Evolutionary conservation across 2,888 invertebrate species (phyloP).

Genomic region (Netelia fuscicornis): DNA sequence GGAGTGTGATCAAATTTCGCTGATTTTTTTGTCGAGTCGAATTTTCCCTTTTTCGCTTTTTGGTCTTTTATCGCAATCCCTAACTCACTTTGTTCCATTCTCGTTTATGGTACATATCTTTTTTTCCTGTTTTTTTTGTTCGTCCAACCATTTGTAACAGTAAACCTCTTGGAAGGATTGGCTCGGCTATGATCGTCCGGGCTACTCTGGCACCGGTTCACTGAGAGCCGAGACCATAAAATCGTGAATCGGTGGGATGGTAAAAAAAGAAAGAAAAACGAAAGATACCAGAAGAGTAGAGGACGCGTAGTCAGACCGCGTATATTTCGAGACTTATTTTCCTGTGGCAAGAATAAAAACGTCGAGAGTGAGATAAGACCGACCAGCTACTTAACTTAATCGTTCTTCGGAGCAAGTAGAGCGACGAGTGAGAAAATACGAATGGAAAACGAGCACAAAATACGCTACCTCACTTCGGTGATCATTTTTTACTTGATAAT

Average conservation of each 20-base stretch:
- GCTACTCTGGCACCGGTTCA: conserved; percentile 17
- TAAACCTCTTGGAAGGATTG: neutral
- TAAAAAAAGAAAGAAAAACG: conserved; percentile 36
- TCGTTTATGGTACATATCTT: conserved; percentile 2
- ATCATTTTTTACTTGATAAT: conserved; percentile 45
- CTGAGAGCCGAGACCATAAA: conserved; percentile 50
- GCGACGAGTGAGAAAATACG: conserved; percentile 46
- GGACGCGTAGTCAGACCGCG: conserved; percentile 24
- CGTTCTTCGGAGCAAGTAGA: conserved; percentile 49
- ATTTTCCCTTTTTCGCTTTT: neutral
- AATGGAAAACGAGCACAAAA: conserved; percentile 23
- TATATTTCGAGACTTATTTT: conserved; percentile 45
- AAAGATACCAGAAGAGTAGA: conserved; percentile 38
- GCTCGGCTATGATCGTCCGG: conserved; percentile 19
- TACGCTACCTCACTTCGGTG: conserved; percentile 4
- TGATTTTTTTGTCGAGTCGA: neutral
- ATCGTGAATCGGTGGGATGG: conserved; percentile 30
- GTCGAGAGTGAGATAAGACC: conserved; percentile 57
- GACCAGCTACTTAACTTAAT: conserved; percentile 64
- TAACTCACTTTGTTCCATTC: conserved; percentile 6
- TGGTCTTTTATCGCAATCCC: conserved; percentile 12
- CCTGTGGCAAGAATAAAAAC: conserved; percentile 17
- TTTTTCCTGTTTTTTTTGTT: conserved; percentile 8
- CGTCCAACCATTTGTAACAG: conserved; percentile 32
- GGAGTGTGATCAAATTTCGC: too few species aligned